Evolutionary conservation across 23 tunicate species (phyloP).

Genomic region (Styela plicata): DNA sequence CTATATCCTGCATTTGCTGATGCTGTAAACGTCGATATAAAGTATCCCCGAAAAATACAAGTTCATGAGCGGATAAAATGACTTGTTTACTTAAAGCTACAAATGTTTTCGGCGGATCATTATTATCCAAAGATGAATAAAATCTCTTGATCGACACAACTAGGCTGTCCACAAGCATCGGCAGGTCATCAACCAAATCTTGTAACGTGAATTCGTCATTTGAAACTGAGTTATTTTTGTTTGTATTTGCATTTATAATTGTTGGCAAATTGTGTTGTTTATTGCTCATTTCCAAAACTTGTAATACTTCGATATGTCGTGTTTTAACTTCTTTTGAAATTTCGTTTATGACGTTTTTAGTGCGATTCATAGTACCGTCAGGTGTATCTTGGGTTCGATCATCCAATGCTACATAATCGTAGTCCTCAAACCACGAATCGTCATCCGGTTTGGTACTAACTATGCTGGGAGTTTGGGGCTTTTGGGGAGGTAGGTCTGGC

Average conservation of each 20-base stretch:
- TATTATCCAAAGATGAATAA: conserved; percentile 36
- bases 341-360: neutral
- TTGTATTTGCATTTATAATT: neutral
- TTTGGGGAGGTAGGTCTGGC: conserved; percentile 57
- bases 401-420: conserved; percentile 90
- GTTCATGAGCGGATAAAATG: conserved; percentile 75
- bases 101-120: conserved; percentile 72
- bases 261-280: conserved; percentile 9
- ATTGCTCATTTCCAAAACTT: conserved; percentile 32
- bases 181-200: conserved; percentile 45
- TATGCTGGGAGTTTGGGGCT: neutral
- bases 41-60: conserved; percentile 81
- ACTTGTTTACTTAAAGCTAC: conserved; percentile 78
- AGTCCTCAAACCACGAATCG: conserved; percentile 83
- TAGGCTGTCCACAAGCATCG: conserved; percentile 43
- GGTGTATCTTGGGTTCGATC: conserved; percentile 10
- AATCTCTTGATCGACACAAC: conserved; percentile 55
- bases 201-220: conserved; percentile 24
- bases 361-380: neutral
- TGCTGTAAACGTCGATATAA: conserved; percentile 39
- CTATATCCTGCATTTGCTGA: conserved; percentile 19
- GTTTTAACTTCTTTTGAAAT: neutral
- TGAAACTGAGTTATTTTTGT: neutral
- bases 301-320: conserved; percentile 22
- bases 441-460: conserved; percentile 20